phyloP scores from a whole-genome alignment of 2,888 invertebrate genomes.

The Macaria notata region DNA sequence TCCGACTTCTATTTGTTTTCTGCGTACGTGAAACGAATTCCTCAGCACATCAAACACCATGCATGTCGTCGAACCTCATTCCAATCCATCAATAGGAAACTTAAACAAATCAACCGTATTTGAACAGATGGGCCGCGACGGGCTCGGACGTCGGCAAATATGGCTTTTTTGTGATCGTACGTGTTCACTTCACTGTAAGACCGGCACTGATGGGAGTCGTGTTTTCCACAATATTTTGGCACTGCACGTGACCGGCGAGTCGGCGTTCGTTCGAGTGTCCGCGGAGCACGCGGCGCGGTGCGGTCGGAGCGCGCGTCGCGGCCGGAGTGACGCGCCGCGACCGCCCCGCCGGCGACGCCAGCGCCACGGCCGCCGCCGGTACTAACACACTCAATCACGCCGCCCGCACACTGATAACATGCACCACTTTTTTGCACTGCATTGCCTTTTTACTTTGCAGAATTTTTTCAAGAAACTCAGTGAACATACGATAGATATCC shows the following conservation, averaged over 20 bases:
- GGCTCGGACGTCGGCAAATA: constrained; percentile 46
- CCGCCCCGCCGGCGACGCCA: constrained; percentile 45
- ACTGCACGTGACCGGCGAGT: constrained; percentile 59
- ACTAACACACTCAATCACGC: constrained; percentile 66
- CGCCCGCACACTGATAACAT: constrained; percentile 53
- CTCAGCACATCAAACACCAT: constrained; percentile 68
- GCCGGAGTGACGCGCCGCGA: constrained; percentile 73
- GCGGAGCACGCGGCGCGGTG: constrained; percentile 55
- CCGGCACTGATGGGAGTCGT: constrained; percentile 54
- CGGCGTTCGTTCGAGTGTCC: constrained; percentile 40
- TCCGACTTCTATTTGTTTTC: constrained; percentile 70
- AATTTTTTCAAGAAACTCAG: background rate
- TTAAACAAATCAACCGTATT: constrained; percentile 66
- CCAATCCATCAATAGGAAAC: constrained; percentile 72
- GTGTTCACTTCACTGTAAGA: constrained; percentile 59
- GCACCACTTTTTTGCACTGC: constrained; percentile 52
- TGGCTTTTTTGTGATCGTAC: constrained; percentile 37
- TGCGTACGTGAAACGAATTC: constrained; percentile 73
- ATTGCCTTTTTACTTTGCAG: constrained; percentile 35
- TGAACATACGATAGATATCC: no score
- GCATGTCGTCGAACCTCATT: constrained; percentile 63
- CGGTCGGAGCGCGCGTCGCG: constrained; percentile 71
- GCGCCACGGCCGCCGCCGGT: constrained; percentile 49
- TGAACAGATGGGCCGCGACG: constrained; percentile 62
- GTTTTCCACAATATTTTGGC: constrained; percentile 58